Conservation (phyloP, 2,888 invertebrate genomes). For the Glyphotaelius pellucidus region DNA sequence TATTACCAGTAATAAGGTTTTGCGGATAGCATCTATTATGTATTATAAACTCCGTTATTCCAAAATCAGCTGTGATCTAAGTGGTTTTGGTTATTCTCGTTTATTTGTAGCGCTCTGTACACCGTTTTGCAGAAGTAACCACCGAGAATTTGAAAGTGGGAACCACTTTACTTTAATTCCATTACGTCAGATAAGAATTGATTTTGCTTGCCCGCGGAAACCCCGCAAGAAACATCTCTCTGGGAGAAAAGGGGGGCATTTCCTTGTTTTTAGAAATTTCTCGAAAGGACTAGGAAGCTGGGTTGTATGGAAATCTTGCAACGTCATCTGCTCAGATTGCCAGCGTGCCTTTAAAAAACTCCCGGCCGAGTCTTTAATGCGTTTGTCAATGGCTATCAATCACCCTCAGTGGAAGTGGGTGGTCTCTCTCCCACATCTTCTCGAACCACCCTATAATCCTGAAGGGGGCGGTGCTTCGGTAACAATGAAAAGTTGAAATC, state of each 20-base stretch:
- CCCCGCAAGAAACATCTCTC: slow-evolving; percentile 17
- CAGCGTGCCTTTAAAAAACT: slow-evolving; percentile 61
- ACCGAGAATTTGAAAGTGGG: slow-evolving; percentile 46
- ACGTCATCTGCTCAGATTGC: slow-evolving; percentile 65
- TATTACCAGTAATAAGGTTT: neutral
- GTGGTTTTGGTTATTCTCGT: neutral
- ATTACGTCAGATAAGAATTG: slow-evolving; percentile 60
- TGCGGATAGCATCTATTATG: neutral
- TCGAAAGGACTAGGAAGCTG: slow-evolving; percentile 37
- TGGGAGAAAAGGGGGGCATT: slow-evolving; percentile 43
- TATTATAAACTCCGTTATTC: neutral
- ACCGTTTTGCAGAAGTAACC: neutral
- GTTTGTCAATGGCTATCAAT: slow-evolving; percentile 66
- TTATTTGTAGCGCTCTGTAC: neutral
- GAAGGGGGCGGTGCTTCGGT: slow-evolving; percentile 46
- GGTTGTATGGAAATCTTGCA: slow-evolving; percentile 64
- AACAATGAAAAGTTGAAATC: slow-evolving; percentile 61
- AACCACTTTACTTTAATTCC: slow-evolving; percentile 60
- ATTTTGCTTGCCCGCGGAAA: slow-evolving; percentile 60
- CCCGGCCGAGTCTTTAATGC: slow-evolving; percentile 64
- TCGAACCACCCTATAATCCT: slow-evolving; percentile 36
- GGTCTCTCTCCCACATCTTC: neutral
- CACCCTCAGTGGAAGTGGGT: slow-evolving; percentile 40
- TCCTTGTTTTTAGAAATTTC: slow-evolving; percentile 63
- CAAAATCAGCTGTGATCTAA: too few species aligned